Evolutionary conservation across 35 echinoderm and acorn worm genomes (phyloP), one percentile per base, ranked within the genome.

Genomic region (Amphiura filiformis): DNA sequence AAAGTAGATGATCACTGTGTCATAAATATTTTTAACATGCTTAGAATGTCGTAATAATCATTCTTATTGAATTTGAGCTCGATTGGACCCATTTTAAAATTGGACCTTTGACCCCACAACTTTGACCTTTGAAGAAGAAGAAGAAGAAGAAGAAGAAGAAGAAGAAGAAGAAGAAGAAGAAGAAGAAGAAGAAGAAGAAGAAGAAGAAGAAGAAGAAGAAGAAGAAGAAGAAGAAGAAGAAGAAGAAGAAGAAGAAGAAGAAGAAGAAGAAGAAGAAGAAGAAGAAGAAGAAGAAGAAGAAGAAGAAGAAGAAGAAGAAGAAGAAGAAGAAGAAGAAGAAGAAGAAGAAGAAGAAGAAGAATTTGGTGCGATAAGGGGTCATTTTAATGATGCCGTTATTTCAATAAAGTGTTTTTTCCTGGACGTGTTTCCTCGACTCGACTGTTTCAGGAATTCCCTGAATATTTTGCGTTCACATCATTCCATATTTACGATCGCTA

Each of bases 71-170:
- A n/a, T n/a, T n/a, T n/a, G n/a, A n/a, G n/a, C n/a, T n/a, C n/a
- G n/a, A n/a, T n/a, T n/a, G n/a, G n/a, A n/a, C n/a, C n/a, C n/a
- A n/a, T n/a, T n/a, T n/a, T n/a, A n/a, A n/a, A n/a, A n/a, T n/a
- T n/a, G n/a, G n/a, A n/a, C n/a, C n/a, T n/a, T n/a, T n/a, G n/a
- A n/a, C n/a, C n/a, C n/a, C n/a, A n/a, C n/a, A n/a, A n/a, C n/a
- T n/a, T n/a, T n/a, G n/a, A n/a, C 13, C 13, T 13, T 15, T 15
- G 56, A 61, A 61, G 56, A 61, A 61, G 56, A 61, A 61, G 56
- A 61, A 61, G 56, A 61, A 61, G 56, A 61, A 61, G 56, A 61
- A 61, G 56, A 61, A 61, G 56, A 61, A 61, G 56, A 61, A 61
- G 56, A 61, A 61, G 56, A 61, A 61, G 56, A 61, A 61, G 56